These are phyloP conservation scores for Anarrhichthys ocellatus DNA, from an alignment of 2,113 vertebrate genomes.

Conservation along the genomic window DNA sequence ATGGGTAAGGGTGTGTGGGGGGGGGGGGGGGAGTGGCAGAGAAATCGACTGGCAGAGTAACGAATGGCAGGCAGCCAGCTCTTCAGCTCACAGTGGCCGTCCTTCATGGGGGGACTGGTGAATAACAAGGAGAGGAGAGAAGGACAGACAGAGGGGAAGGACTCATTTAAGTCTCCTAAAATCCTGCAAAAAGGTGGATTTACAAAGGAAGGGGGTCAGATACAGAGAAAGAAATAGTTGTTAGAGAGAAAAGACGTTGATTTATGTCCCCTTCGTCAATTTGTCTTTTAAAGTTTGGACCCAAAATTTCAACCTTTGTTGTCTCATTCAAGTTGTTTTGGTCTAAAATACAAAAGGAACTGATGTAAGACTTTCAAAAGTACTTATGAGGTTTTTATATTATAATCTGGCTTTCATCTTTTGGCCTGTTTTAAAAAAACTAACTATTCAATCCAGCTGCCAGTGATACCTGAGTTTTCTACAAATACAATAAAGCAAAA, in stretches of 20 bases:
- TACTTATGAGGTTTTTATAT: background rate
- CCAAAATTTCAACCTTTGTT: background rate
- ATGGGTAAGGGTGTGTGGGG: conserved; percentile 57
- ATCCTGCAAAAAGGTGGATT: conserved; percentile 5
- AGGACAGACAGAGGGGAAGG: conserved; percentile 16
- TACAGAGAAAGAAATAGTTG: background rate
- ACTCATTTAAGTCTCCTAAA: conserved; percentile 4
- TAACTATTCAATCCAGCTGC: too few relatives aligned
- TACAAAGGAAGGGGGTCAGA: conserved; percentile 12
- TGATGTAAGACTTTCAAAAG: background rate
- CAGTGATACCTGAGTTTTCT: too few relatives aligned
- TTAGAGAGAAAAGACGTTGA: background rate
- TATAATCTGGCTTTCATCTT: background rate
- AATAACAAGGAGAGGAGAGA: conserved; percentile 44
- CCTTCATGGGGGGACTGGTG: conserved; percentile 59
- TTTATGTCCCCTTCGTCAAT: conserved; percentile 1
- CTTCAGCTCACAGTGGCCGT: conserved; percentile 61
- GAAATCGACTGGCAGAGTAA: conserved; percentile 69
- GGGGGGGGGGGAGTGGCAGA: conserved; percentile 6
- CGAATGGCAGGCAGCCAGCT: conserved; percentile 69
- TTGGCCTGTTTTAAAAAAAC: background rate
- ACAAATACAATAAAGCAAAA: too few relatives aligned
- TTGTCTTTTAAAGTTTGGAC: background rate
- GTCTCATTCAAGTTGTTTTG: background rate
- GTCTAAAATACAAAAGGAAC: background rate